Conservation (phyloP, 2,888 invertebrate genomes). For the Eupithecia abbreviata region DNA sequence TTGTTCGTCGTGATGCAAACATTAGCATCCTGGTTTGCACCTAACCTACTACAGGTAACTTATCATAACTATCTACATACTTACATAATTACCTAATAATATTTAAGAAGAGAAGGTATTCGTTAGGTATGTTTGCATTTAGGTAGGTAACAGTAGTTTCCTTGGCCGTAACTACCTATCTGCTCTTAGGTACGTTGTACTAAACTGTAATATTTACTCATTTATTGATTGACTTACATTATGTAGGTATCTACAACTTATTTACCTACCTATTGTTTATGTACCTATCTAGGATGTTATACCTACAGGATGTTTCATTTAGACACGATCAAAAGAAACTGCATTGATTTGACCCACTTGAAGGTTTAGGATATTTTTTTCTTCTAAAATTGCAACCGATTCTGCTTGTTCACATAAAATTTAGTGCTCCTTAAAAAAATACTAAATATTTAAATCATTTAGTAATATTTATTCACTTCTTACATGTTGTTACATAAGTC, state of each 20-base stretch:
- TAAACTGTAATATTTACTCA: background rate
- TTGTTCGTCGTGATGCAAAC: background rate
- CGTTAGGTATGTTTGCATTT: background rate
- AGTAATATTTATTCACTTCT: too few relatives aligned
- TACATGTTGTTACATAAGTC: too few relatives aligned
- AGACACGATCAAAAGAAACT: background rate
- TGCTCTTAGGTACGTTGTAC: background rate
- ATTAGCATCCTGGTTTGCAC: background rate
- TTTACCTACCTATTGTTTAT: background rate
- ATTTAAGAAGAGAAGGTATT: background rate
- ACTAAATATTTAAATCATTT: too few relatives aligned
- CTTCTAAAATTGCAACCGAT: background rate
- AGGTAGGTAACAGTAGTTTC: background rate
- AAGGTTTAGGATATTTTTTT: too few relatives aligned
- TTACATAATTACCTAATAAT: background rate
- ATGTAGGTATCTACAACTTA: background rate
- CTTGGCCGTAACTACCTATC: background rate
- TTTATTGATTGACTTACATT: background rate
- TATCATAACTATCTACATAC: background rate
- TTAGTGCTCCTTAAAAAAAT: too few relatives aligned
- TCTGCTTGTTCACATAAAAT: too few relatives aligned
- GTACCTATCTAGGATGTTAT: background rate
- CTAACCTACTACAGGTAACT: background rate
- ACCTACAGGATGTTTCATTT: background rate
- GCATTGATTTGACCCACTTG: background rate